These are phyloP conservation scores for Elephas maximus DNA, from an alignment of 2,113 vertebrate species.

Conservation along the genomic window DNA sequence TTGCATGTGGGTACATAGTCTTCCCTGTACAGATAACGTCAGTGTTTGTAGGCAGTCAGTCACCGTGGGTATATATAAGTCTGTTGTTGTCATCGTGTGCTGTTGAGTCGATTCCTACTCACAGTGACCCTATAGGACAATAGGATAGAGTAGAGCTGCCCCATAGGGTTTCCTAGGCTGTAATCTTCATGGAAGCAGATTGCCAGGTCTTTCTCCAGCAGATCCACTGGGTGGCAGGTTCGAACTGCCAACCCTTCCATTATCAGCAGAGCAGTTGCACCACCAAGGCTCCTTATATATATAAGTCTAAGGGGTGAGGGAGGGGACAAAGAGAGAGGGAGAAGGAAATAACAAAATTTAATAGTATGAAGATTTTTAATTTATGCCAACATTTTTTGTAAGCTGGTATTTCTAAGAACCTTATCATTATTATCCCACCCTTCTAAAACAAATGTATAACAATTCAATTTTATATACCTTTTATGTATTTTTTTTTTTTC, in stretches of 20 bases:
- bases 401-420: background rate
- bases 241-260: background rate
- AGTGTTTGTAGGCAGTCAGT: background rate
- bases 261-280: background rate
- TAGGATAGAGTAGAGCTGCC: background rate
- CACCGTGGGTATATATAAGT: background rate
- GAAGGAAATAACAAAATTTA: background rate
- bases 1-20: background rate
- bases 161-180: background rate
- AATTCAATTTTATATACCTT: background rate
- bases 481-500: background rate
- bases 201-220: background rate
- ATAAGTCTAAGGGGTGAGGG: no score
- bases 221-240: background rate
- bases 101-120: background rate
- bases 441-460: background rate
- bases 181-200: background rate
- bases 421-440: background rate
- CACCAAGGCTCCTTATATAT: no score
- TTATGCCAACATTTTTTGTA: background rate
- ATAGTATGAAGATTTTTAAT: background rate
- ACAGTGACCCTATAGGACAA: background rate
- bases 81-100: background rate
- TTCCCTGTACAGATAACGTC: background rate
- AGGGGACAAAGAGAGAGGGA: background rate